Conservation (phyloP, 2,888 invertebrate genomes). For the Caenorhabditis plicata region DNA sequence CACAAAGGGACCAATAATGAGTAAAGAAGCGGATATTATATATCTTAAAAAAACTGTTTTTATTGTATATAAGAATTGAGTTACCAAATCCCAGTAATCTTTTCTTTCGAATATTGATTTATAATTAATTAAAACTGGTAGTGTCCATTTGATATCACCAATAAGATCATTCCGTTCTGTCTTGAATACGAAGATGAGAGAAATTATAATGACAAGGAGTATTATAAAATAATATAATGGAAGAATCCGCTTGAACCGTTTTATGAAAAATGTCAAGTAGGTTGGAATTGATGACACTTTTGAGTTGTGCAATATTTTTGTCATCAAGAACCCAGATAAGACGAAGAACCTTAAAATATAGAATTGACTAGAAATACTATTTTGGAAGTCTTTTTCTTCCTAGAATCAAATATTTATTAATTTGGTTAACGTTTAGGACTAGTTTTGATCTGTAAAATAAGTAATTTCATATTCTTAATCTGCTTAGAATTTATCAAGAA, state of each 20-base stretch:
- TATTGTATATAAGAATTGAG: too few relatives aligned
- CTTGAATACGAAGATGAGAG: slow-evolving; percentile 8
- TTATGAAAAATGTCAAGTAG: slow-evolving; percentile 26
- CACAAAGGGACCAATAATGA: slow-evolving; percentile 30
- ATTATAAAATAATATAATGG: slow-evolving; percentile 23
- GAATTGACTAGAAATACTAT: neutral
- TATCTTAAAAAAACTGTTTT: too few relatives aligned
- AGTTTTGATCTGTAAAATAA: too few relatives aligned
- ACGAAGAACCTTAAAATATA: slow-evolving; percentile 27
- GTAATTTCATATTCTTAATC: too few relatives aligned
- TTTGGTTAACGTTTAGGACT: too few relatives aligned
- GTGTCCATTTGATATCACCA: slow-evolving; percentile 10
- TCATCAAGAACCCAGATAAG: slow-evolving; percentile 31
- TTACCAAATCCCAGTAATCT: slow-evolving; percentile 25
- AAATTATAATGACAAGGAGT: slow-evolving; percentile 4
- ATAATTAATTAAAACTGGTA: slow-evolving; percentile 12
- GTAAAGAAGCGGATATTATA: slow-evolving; percentile 16
- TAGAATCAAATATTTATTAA: too few relatives aligned
- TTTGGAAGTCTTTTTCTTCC: too few relatives aligned
- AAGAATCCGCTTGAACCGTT: slow-evolving; percentile 21
- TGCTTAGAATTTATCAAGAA: too few relatives aligned
- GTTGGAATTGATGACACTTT: too few relatives aligned
- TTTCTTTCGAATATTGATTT: slow-evolving; percentile 24
- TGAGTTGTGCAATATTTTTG: slow-evolving; percentile 13
- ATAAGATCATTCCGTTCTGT: slow-evolving; percentile 11